Base-by-base conservation (phyloP, 2,888 invertebrate genomes). In the Diploptera punctata region DNA sequence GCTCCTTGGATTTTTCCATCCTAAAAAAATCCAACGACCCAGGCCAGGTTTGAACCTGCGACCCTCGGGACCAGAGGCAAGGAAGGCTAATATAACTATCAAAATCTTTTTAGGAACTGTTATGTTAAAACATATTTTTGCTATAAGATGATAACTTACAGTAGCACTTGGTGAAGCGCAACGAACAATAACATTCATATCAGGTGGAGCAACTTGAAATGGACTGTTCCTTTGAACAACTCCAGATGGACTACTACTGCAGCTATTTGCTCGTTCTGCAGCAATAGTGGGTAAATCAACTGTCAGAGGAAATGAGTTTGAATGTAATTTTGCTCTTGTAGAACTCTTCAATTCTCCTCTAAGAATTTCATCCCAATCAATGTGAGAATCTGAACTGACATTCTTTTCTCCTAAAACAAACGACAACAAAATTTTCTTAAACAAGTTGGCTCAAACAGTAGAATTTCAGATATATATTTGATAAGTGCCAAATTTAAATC, bases 111-210 rank as follows among this genome's bases (percentile, higher is more conserved):
- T n/a, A n/a, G n/a, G n/a, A n/a, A n/a, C n/a, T n/a, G n/a, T n/a
- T n/a, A n/a, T n/a, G n/a, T n/a, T n/a, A n/a, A n/a, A n/a, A n/a
- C n/a, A n/a, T n/a, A n/a, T n/a, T n/a, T n/a, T n/a, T n/a, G n/a
- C n/a, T n/a, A n/a, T n/a, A n/a, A n/a, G n/a, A n/a, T n/a, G n/a
- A n/a, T n/a, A 7, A 69, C 82, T 82, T 21, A 83, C 83, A 72
- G 81, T 79, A 3, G 81, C 79, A 4, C 81, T 79, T 1, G 83
- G 82, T 1, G 81, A 82, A 24, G 79, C 80, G 5, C 82, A 81
- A 77, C 82, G 82, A 61, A 87, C 82, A 49, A 79, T 80, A 3
- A 85, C 84, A 24, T 79, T 81, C 70, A 86, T 83, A 18, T 86
- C 86, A 31, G 81, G 81, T 3, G 83, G 79, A 60, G 80, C 81